Evolutionary conservation across 2,113 vertebrate genomes (phyloP).

Genomic region (Cranoglanis bouderius): DNA sequence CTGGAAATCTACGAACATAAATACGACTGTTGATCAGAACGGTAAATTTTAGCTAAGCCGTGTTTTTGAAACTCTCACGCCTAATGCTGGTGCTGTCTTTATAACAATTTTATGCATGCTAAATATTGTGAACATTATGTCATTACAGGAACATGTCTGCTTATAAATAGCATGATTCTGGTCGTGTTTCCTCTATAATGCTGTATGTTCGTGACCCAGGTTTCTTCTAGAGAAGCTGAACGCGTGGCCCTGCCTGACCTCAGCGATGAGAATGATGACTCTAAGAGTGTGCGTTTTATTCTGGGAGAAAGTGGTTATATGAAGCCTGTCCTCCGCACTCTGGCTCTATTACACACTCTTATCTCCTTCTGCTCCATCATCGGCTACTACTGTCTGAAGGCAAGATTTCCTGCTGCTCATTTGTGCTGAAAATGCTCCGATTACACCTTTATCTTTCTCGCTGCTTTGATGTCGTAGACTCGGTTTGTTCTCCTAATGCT

Average conservation of each 20-base stretch:
- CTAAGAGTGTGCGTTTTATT: slow-evolving; percentile 76
- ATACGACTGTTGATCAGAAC: no score
- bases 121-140: neutral
- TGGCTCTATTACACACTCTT: slow-evolving; percentile 88
- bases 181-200: neutral
- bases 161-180: neutral
- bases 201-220: slow-evolving; percentile 67
- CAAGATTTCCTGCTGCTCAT: slow-evolving; percentile 54
- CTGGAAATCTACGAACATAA: no score
- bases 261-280: slow-evolving; percentile 2
- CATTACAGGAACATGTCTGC: neutral
- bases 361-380: slow-evolving; percentile 97
- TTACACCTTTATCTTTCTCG: neutral
- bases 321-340: slow-evolving; percentile 81
- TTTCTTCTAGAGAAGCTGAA: slow-evolving; percentile 73
- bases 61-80: no score
- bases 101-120: neutral
- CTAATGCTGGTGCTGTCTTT: no score
- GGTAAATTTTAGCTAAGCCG: no score
- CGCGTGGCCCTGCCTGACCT: slow-evolving; percentile 61
- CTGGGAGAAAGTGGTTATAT: slow-evolving; percentile 94
- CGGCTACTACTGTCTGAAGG: slow-evolving; percentile 95
- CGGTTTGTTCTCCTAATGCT: neutral
- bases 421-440: neutral
- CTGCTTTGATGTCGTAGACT: neutral